Percentiles rank a stretch among this genome's conserved stretches.
Conservation (phyloP, 2,888 invertebrate genomes). For the Acholoe squamosa region DNA sequence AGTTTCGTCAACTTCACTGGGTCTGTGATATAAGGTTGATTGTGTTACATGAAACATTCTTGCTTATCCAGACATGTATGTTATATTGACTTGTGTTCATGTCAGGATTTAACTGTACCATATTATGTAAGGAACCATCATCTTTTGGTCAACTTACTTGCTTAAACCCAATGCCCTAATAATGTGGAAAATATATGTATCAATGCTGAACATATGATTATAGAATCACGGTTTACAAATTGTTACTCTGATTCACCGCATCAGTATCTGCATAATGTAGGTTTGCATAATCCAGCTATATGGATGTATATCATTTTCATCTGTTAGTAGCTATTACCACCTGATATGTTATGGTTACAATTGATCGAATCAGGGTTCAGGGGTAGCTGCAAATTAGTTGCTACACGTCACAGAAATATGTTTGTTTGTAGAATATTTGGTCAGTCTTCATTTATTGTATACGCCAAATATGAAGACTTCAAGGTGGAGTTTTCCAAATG, state of each 20-base stretch:
- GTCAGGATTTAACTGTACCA: background rate
- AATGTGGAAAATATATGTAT: background rate
- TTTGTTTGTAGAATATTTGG: no score
- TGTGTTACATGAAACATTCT: constrained; percentile 11
- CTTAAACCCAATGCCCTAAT: background rate
- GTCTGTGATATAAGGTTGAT: constrained; percentile 48
- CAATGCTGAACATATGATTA: background rate
- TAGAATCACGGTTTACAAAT: background rate
- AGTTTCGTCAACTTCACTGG: constrained; percentile 44
- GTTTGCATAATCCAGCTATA: no score
- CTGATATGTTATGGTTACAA: no score
- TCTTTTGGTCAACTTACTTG: background rate
- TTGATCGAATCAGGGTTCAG: no score
- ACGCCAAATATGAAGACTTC: no score
- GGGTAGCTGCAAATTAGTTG: no score
- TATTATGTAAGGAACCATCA: background rate
- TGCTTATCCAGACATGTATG: background rate
- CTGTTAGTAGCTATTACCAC: no score
- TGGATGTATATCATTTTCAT: no score
- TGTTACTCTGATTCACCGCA: background rate
- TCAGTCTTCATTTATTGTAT: no score
- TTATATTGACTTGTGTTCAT: background rate
- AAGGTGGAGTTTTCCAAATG: no score
- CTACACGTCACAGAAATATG: no score
- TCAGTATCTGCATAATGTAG: background rate